Evolutionary conservation across 1,140 invertebrate genomes (phyloP), one percentile per base, ranked within the genome.

Genomic region (Drosophila nebulosa): DNA sequence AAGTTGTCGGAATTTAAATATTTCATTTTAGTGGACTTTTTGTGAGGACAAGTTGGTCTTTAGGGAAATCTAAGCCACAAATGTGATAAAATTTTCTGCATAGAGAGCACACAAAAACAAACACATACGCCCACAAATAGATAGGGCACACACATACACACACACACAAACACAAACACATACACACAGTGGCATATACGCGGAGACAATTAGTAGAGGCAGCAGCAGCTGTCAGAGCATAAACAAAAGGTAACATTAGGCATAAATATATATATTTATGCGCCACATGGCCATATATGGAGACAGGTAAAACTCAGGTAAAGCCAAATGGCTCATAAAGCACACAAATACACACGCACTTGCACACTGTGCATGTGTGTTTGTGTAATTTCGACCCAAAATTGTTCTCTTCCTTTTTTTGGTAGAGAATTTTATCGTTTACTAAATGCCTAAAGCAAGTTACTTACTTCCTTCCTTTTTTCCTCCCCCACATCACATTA

Each of bases 281-380:
- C 21, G 39, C 39, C 39, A 46, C n/a, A 46, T 46, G 39, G 16
- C 16, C 39, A 46, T 46, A 46, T 46, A 46, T 46, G 7, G 46
- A 27, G 26, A 22, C 65, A 64, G 64, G 72, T 69, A 63, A 75
- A 75, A 69, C 72, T 69, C 72, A 75, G 75, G 74, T 75, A 75
- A 65, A 67, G 39, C 39, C 39, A 46, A 46, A 46, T 21, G 39
- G 39, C 39, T 46, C 39, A 46, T 46, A 46, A 46, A 46, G 39
- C 39, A 46, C 39, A 46, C 39, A n/a, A 7, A 46, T 3, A 21
- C 39, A 16, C n/a, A n/a, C 27, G n/a, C 70, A 58, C 24, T 16
- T 50, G 27, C 51, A 74, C 52, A 61, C 22, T 10, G 10, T 12
- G 10, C 22, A 26, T 3, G 27, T 4, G 35, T 21, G 4, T 18